A percentile compares a stretch with the other conserved stretches of the same genome.
These are phyloP conservation scores for Nannobrachium achirus DNA, from an alignment of 2,113 vertebrate genomes.

Conservation along the genomic window DNA sequence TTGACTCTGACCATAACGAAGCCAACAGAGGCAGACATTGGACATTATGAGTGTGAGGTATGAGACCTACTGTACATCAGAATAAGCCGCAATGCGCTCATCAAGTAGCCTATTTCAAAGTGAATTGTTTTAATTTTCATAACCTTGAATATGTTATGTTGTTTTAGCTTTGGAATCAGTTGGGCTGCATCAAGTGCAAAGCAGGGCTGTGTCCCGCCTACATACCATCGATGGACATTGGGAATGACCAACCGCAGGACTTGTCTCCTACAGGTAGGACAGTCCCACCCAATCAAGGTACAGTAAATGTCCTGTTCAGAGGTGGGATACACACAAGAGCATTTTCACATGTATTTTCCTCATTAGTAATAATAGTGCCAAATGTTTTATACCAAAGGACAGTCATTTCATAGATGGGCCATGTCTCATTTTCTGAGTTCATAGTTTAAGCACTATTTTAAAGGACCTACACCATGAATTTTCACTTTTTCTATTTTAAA, in stretches of 20 bases:
- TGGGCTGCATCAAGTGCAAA: slow-evolving; percentile 86
- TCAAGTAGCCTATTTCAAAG: background rate
- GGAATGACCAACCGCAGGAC: slow-evolving; percentile 79
- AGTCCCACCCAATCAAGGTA: slow-evolving; percentile 33
- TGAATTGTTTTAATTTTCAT: background rate
- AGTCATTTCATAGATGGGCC: too few relatives aligned
- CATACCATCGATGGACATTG: slow-evolving; percentile 64
- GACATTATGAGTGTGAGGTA: slow-evolving; percentile 95
- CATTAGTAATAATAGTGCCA: background rate
- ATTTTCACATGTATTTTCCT: slow-evolving; percentile 17
- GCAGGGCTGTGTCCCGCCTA: slow-evolving; percentile 85
- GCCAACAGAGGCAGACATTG: slow-evolving; percentile 85
- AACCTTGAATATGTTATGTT: slow-evolving; percentile 12
- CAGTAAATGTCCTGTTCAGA: slow-evolving; percentile 33
- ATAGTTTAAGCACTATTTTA: background rate
- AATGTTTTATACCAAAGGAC: too few relatives aligned
- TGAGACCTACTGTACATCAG: slow-evolving; percentile 5
- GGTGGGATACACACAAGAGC: background rate
- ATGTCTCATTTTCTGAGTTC: too few relatives aligned
- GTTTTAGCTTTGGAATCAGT: slow-evolving; percentile 86
- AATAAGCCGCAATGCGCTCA: background rate
- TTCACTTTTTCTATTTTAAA: too few relatives aligned
- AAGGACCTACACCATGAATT: too few relatives aligned
- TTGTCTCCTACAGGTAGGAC: slow-evolving; percentile 90
- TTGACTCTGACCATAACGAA: slow-evolving; percentile 83